Evolutionary conservation across 2,797 vertebrate genomes (phyloP).

Genomic region (Allobates femoralis): DNA sequence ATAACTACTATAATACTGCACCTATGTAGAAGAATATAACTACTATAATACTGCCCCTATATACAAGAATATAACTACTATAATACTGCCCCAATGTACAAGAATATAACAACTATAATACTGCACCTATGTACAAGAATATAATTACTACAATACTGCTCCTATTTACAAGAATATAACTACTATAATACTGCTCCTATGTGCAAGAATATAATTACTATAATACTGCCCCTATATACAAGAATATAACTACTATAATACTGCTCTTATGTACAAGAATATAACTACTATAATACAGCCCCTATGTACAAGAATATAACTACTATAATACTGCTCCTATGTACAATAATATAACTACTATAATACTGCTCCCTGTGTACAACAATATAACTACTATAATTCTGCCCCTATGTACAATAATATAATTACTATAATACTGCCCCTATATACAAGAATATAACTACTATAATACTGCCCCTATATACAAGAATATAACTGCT

Average conservation of each 20-base stretch:
- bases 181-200: neutral
- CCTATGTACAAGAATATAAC: neutral
- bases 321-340: constrained; percentile 2
- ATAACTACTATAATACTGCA: constrained; percentile 3
- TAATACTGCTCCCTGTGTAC: constrained; percentile 7
- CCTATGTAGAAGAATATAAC: constrained; percentile 11
- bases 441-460: too few species aligned
- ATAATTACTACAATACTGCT: too few species aligned
- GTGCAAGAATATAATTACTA: neutral
- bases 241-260: neutral
- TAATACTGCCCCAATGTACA: constrained; percentile 2
- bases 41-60: neutral
- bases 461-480: too few species aligned
- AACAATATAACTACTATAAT: constrained; percentile 7
- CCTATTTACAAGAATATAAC: too few species aligned
- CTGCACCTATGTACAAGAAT: neutral
- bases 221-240: too few species aligned
- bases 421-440: neutral
- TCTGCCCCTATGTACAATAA: neutral
- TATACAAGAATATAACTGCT: too few species aligned
- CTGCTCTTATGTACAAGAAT: neutral
- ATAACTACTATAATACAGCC: neutral
- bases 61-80: constrained; percentile 10
- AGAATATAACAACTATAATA: constrained; percentile 11
- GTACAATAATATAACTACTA: constrained; percentile 1